Base-by-base conservation (phyloP, 2,888 invertebrate genomes). In the Dusona sp. region DNA sequence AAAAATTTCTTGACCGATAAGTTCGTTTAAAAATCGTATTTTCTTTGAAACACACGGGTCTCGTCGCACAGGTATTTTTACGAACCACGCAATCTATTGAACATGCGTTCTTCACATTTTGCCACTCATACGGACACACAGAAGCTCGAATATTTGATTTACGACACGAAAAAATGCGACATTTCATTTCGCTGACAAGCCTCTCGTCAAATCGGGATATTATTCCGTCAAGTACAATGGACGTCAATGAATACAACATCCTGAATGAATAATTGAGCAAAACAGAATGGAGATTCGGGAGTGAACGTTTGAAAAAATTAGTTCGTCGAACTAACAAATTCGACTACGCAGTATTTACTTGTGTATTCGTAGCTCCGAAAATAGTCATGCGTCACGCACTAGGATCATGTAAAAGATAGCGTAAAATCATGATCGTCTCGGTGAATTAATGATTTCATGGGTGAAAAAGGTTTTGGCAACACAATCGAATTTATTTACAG, bases 61-160 rank as follows among this genome's bases (percentile, higher is more conserved):
- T 42, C 36, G 25, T 45, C 42, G 42, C 22, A 11, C 33, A 22
- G 11, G 22, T 54, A 54, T 1, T 67, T 68, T 68, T 42, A 68
- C 25, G 42, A 22, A 42, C 13, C 38, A 68, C 68, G 68, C 42
- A 22, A 68, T 68, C 42, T 42, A 68, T 22, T 16, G 68, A 22
- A 45, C 68, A 36, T 65, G 65, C 36, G 54, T n/a, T 38, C 19
- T 22, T 38, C 42, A 42, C 22, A 68, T 42, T 68, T 65, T 33
- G 22, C 8, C 65, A 38, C 65, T n/a, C n/a, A 65, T n/a, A n/a
- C 36, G 1, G 19, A 22, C 54, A 54, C 54, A 22, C 22, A 22
- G 11, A 22, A 22, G 3, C 54, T 7, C 54, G 54, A 54, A 22
- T 54, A 54, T 54, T 22, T 54, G 8, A 22, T 54, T 22, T 51